A percentile compares a stretch with the other conserved stretches of the same genome.
Conservation (phyloP, 2,797 vertebrate species). For the Leuciscus waleckii region DNA sequence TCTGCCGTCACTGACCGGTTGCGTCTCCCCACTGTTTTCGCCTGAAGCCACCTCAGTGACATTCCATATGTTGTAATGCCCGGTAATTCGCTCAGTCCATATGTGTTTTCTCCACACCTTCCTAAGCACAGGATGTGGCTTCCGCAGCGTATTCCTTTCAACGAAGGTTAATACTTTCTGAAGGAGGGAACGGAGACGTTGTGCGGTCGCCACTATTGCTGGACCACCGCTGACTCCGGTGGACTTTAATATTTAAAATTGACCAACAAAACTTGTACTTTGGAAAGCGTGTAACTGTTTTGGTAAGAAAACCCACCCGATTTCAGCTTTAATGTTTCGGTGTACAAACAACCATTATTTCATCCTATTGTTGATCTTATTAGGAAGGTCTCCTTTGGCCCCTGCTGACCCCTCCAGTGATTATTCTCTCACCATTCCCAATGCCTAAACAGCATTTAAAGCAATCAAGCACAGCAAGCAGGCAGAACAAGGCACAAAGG, state of each 20-base stretch:
- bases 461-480: slow-evolving; percentile 36
- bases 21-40: too few relatives aligned
- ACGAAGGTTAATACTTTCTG: too few relatives aligned
- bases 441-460: slow-evolving; percentile 42
- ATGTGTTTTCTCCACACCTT: too few relatives aligned
- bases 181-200: too few relatives aligned
- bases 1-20: too few relatives aligned
- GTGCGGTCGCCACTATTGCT: too few relatives aligned
- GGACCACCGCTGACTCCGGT: too few relatives aligned
- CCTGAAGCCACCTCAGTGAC: too few relatives aligned
- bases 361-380: slow-evolving; percentile 23
- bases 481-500: slow-evolving; percentile 12
- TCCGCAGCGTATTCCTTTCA: too few relatives aligned
- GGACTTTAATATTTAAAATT: not conserved
- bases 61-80: too few relatives aligned
- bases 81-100: too few relatives aligned
- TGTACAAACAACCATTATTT: not conserved
- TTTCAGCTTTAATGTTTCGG: not conserved
- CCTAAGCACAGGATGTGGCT: too few relatives aligned
- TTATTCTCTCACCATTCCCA: not conserved
- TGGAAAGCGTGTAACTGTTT: not conserved
- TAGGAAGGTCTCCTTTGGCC: slow-evolving; percentile 14
- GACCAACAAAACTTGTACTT: not conserved
- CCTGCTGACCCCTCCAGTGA: slow-evolving; percentile 28
- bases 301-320: not conserved